Evolutionary conservation across 2,797 vertebrate genomes (phyloP).

Genomic region (Mycteria americana): DNA sequence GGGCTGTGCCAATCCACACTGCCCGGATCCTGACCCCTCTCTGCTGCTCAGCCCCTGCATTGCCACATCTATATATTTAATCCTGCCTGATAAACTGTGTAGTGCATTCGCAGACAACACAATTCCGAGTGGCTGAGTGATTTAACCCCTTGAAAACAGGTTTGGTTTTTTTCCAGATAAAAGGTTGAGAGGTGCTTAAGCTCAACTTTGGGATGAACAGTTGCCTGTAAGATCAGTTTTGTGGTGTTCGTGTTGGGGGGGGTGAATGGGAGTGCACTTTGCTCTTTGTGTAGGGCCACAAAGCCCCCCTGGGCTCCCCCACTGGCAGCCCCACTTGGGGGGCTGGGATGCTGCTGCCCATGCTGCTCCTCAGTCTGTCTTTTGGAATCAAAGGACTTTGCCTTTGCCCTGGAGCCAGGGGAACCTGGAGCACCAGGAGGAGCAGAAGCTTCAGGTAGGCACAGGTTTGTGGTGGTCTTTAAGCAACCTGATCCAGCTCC

Average conservation of each 20-base stretch:
- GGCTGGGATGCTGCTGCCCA: neutral
- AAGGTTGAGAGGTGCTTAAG: neutral
- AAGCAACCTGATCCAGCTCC: neutral
- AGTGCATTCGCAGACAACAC: neutral
- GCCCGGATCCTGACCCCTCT: neutral
- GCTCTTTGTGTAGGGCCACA: neutral
- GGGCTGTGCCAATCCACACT: neutral
- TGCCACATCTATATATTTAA: neutral
- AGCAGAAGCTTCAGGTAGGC: neutral
- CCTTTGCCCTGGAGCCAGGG: neutral
- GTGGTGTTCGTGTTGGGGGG: neutral
- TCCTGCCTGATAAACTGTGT: neutral
- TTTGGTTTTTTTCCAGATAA: neutral
- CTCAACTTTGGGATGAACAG: neutral
- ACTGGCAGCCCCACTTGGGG: fast-evolving
- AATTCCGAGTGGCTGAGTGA: neutral
- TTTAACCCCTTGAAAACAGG: neutral
- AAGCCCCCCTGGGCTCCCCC: neutral
- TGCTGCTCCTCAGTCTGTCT: neutral
- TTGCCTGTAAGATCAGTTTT: neutral
- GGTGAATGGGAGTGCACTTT: fast-evolving
- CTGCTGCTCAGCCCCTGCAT: neutral
- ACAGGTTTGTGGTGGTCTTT: neutral
- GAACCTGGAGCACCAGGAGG: neutral
- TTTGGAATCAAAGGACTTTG: neutral